Evolutionary conservation across 2,888 invertebrate species (phyloP), one percentile per base, ranked within the genome.

Genomic region (Melitaea athalia): DNA sequence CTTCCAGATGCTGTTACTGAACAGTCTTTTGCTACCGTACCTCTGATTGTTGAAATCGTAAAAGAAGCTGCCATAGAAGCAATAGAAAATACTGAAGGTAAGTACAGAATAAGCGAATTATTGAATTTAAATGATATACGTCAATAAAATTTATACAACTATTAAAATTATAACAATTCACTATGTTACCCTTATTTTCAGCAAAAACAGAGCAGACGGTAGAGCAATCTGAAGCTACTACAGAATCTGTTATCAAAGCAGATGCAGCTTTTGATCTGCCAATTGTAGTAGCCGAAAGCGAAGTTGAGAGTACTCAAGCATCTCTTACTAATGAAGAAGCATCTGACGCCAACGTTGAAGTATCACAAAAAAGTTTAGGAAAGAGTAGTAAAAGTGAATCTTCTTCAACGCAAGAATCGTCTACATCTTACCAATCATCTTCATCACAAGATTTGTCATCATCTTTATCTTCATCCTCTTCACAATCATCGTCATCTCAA

Each of bases 1-100:
- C 77, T 91, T 0, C 92, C 91, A 11, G 87, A 87, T 59, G 80
- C 78, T 0, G 80, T 75, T 14, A 88, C 82, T 31, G 89, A 88
- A 45, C 86, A 86, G 67, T 73, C 79, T 1, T 90, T 90, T 43
- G 63, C 31, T 5, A n/a, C 67, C 33, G 57, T 14, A 76, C 79
- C 62, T 12, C 80, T 76, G 59, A 67, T 68, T 64, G 14, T 15
- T 57, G 42, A 31, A 6, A 31, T 57, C 45, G 63, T 7, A 38
- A 38, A 38, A 8, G 8, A 72, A 63, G 68, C 68, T 33, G 6
- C 1, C 52, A 68, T 59, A 1, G 62, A 12, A 63, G 61, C 45
- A 43, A 59, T n/a, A 33, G 59, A 67, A 59, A 63, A 59, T 11
- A 11, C 53, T 47, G 67, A 57, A 57, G 42, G 57, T 57, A n/a